A percentile compares a stretch with the other conserved stretches of the same genome.
These are phyloP conservation scores for Tychaedon coryphoeus DNA, from an alignment of 2,113 vertebrate genomes.

Conservation along the genomic window DNA sequence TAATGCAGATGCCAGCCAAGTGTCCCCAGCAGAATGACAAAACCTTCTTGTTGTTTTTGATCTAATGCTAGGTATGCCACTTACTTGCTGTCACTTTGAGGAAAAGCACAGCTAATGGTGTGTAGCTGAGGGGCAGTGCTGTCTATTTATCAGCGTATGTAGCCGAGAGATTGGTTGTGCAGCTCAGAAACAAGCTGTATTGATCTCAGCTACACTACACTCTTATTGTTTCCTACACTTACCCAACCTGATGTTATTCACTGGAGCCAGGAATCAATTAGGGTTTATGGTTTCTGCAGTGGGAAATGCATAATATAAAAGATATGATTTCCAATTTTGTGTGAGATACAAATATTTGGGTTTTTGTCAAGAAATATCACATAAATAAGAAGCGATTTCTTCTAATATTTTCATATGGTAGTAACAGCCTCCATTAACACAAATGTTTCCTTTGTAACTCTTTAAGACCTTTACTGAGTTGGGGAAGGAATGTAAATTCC, in stretches of 20 bases:
- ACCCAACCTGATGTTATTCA: not conserved
- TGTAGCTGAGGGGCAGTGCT: not conserved
- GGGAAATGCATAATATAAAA: not conserved
- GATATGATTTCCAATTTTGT: not conserved
- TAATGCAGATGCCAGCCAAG: not conserved
- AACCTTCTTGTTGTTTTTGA: not conserved
- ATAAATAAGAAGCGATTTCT: not conserved
- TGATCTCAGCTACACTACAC: slow-evolving; percentile 40
- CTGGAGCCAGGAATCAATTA: slow-evolving; percentile 22
- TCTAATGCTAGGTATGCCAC: not conserved
- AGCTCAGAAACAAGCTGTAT: slow-evolving; percentile 31
- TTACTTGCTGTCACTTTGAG: slow-evolving; percentile 4
- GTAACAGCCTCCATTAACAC: not conserved
- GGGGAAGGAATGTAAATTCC: not conserved
- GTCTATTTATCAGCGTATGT: not conserved
- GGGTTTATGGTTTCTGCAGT: not conserved
- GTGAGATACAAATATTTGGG: not conserved
- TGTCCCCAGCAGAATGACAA: not conserved
- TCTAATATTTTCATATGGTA: not conserved
- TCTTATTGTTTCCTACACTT: slow-evolving; percentile 41
- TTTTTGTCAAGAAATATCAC: not conserved
- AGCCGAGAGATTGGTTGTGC: not conserved
- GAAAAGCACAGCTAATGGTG: not conserved
- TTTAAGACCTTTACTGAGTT: not conserved
- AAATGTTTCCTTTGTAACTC: not conserved